Conservation (phyloP, 2,797 vertebrate genomes). For the Podarcis lilfordi region DNA sequence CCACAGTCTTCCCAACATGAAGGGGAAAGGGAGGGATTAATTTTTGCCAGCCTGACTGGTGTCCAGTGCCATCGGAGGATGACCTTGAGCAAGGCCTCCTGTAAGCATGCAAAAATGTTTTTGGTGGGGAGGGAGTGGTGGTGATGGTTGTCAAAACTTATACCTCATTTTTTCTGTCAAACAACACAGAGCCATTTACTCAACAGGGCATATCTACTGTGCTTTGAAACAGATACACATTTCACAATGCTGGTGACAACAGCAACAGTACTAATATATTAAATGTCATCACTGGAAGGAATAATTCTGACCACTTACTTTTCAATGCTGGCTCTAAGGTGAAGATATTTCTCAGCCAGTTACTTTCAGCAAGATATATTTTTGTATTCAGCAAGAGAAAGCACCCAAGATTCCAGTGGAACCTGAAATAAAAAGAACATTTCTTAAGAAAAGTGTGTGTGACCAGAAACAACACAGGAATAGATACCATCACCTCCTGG, state of each 20-base stretch:
- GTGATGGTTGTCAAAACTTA: neutral
- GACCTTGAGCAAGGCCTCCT: too few relatives aligned
- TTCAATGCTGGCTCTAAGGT: neutral
- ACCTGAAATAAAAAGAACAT: conserved; percentile 17
- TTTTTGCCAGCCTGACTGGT: too few relatives aligned
- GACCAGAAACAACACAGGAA: neutral
- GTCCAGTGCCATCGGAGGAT: too few relatives aligned
- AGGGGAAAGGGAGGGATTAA: too few relatives aligned
- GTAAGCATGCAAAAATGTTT: too few relatives aligned
- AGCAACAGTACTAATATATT: neutral
- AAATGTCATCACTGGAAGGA: neutral
- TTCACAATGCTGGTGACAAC: neutral
- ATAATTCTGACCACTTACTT: conserved; percentile 15
- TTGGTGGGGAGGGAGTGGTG: too few relatives aligned
- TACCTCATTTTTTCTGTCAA: neutral
- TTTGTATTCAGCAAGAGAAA: too few relatives aligned
- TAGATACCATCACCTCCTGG: too few relatives aligned
- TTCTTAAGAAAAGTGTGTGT: neutral
- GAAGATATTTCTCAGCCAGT: neutral
- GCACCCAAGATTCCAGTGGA: neutral
- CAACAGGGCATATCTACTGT: neutral
- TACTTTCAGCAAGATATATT: neutral
- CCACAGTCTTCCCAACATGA: too few relatives aligned
- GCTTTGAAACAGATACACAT: neutral
- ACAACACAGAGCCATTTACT: neutral